Conservation (phyloP, 1,140 invertebrate species). For the Zaprionus davidi region DNA sequence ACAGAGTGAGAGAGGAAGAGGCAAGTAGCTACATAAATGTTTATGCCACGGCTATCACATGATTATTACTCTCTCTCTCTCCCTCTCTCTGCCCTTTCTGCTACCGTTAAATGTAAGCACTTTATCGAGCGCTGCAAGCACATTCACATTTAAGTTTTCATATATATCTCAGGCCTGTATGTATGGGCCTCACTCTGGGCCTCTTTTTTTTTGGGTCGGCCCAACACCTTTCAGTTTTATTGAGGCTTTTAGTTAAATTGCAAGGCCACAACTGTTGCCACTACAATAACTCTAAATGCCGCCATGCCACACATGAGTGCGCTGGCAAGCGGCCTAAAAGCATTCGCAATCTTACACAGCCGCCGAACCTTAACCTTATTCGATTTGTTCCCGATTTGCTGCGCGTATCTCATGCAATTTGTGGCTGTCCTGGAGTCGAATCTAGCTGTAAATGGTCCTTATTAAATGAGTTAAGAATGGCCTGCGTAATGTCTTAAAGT, state of each 20-base stretch:
- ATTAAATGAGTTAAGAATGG: background rate
- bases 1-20: background rate
- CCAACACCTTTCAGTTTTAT: constrained; percentile 73
- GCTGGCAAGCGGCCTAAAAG: constrained; percentile 45
- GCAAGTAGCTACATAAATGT: constrained; percentile 69
- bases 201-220: background rate
- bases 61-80: constrained; percentile 42
- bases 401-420: constrained; percentile 6
- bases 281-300: constrained; percentile 68
- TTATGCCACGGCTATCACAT: constrained; percentile 55
- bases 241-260: constrained; percentile 78
- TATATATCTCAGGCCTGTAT: background rate
- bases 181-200: background rate
- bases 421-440: background rate
- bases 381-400: constrained; percentile 62
- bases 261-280: constrained; percentile 67
- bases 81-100: background rate
- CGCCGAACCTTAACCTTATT: constrained; percentile 62
- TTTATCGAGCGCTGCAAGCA: constrained; percentile 45
- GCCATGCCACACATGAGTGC: constrained; percentile 44
- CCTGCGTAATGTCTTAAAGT: background rate
- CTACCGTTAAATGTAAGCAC: constrained; percentile 42
- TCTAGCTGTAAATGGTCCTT: background rate
- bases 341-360: constrained; percentile 34
- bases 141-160: constrained; percentile 18